A percentile compares a stretch with the other conserved stretches of the same genome.
phyloP scores from a whole-genome alignment of 2,888 invertebrate genomes.

The Cylindroiulus punctatus region DNA sequence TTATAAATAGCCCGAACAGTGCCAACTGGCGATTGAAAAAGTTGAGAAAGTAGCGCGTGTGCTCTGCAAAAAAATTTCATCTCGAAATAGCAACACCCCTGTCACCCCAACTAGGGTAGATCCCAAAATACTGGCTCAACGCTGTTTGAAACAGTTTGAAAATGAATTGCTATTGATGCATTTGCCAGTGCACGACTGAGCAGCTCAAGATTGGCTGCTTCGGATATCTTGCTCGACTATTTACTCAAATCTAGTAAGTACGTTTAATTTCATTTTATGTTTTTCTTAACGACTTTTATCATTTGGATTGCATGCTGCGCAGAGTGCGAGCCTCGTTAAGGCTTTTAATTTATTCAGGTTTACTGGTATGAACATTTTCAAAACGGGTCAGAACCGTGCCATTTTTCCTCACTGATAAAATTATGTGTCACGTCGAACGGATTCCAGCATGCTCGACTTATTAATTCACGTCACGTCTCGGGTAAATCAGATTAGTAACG shows the following conservation, averaged over 20 bases:
- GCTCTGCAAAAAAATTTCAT: neutral
- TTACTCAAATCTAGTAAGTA: neutral
- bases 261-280: neutral
- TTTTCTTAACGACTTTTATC: neutral
- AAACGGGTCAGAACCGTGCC: no score
- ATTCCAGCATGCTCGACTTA: no score
- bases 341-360: no score
- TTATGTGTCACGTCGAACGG: no score
- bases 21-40: neutral
- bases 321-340: neutral
- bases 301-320: neutral
- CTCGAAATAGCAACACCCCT: neutral
- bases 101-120: neutral
- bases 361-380: no score
- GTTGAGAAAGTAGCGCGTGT: neutral
- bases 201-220: neutral
- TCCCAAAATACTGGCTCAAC: neutral
- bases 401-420: no score
- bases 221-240: neutral
- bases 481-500: constrained; percentile 1
- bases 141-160: neutral
- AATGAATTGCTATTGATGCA: neutral
- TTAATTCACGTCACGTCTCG: neutral
- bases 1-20: neutral
- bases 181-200: neutral